phyloP scores from a whole-genome alignment of 1,140 invertebrate genomes.

The Atta cephalotes region DNA sequence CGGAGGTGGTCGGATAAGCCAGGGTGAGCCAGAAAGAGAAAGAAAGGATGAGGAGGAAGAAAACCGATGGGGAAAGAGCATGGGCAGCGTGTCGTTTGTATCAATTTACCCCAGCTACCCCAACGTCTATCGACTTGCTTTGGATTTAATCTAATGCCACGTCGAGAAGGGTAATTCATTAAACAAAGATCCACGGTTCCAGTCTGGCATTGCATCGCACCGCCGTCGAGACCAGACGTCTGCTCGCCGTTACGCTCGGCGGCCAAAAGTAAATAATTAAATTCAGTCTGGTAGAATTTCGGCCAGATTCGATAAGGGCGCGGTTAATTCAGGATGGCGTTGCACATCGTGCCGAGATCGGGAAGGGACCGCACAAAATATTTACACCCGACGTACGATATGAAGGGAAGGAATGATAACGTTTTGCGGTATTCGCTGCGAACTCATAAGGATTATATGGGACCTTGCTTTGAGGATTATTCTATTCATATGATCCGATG shows the following conservation, averaged over 20 bases:
- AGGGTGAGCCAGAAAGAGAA: background rate
- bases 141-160: slow-evolving; percentile 80
- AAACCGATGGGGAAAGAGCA: slow-evolving; percentile 34
- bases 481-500: slow-evolving; percentile 57
- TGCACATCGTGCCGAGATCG: background rate
- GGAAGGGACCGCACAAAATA: slow-evolving; percentile 5
- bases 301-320: slow-evolving; percentile 7
- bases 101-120: slow-evolving; percentile 77
- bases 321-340: slow-evolving; percentile 36
- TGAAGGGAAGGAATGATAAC: background rate
- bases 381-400: slow-evolving; percentile 53
- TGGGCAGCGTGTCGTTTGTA: slow-evolving; percentile 79
- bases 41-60: background rate
- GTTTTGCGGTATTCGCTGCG: slow-evolving; percentile 27
- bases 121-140: slow-evolving; percentile 72
- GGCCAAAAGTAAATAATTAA: slow-evolving; percentile 77
- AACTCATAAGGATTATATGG: slow-evolving; percentile 61
- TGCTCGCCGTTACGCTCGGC: slow-evolving; percentile 57
- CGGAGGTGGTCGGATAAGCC: slow-evolving; percentile 13
- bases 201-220: background rate
- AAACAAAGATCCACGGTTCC: slow-evolving; percentile 72
- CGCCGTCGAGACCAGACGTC: slow-evolving; percentile 30
- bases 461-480: slow-evolving; percentile 57
- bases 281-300: slow-evolving; percentile 71
- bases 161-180: slow-evolving; percentile 77